A percentile compares a stretch with the other conserved stretches of the same genome.
phyloP scores from a whole-genome alignment of 2,797 vertebrate genomes.

The Sylvilagus floridanus region DNA sequence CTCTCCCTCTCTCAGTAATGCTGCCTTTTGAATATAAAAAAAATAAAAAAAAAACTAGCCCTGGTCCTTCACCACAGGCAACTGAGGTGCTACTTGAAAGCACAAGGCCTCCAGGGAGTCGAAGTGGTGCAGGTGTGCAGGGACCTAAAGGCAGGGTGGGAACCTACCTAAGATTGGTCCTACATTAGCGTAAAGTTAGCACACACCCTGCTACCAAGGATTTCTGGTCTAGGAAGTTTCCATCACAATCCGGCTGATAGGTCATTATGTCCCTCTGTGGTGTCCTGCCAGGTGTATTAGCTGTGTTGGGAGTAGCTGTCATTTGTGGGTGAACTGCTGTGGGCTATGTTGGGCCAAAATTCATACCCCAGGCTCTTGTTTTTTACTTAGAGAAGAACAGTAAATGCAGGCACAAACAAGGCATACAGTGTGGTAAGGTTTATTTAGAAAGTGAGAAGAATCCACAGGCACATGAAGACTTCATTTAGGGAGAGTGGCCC shows the following conservation, averaged over 20 bases:
- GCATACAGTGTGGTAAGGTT: too few species aligned
- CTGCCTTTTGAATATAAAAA: background rate
- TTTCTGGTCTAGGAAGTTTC: conserved; percentile 17
- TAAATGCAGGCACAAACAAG: too few species aligned
- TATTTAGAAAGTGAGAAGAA: too few species aligned
- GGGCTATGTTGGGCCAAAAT: too few species aligned
- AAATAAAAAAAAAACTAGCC: background rate
- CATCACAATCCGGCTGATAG: background rate
- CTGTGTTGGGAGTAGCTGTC: too few species aligned
- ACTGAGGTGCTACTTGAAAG: background rate
- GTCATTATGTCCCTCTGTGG: background rate
- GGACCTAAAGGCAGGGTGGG: background rate
- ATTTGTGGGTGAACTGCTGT: too few species aligned
- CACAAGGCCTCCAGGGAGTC: background rate
- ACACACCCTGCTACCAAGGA: background rate
- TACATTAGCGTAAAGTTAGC: background rate
- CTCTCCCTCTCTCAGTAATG: too few species aligned
- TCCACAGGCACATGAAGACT: too few species aligned
- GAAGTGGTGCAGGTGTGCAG: background rate
- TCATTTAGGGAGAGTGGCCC: too few species aligned
- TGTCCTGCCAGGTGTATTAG: background rate
- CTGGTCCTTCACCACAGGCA: background rate
- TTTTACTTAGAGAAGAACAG: too few species aligned
- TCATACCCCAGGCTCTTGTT: too few species aligned
- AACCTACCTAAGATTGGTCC: background rate